Conservation (phyloP, 2,797 vertebrate species). For the Helostoma temminkii region DNA sequence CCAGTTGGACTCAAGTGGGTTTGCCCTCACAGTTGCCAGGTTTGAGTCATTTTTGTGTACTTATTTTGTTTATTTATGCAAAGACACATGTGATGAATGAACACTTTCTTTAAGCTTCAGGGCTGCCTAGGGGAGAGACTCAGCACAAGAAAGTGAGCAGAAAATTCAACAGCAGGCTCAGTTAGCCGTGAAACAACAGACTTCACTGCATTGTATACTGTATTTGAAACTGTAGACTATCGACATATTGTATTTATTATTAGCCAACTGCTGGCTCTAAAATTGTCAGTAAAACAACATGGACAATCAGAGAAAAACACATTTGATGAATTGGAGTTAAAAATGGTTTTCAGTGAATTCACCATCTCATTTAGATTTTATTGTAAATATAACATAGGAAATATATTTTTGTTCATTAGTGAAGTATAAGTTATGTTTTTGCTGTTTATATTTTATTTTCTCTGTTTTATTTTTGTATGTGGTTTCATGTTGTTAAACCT, state of each 20-base stretch:
- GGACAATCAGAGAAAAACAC: slow-evolving; percentile 90
- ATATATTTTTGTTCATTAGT: slow-evolving; percentile 98
- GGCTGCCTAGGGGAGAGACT: slow-evolving; percentile 87
- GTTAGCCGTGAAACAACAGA: slow-evolving; percentile 87
- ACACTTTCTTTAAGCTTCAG: slow-evolving; percentile 96
- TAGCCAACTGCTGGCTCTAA: slow-evolving; percentile 95
- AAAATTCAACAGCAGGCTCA: slow-evolving; percentile 86
- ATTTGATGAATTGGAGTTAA: slow-evolving; percentile 87
- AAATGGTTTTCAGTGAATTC: slow-evolving; percentile 85
- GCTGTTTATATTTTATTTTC: slow-evolving; percentile 81
- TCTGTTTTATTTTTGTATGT: slow-evolving; percentile 82
- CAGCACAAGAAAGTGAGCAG: slow-evolving; percentile 84
- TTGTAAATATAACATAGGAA: slow-evolving; percentile 99
- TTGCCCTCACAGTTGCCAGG: slow-evolving; percentile 93
- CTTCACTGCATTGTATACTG: slow-evolving; percentile 84
- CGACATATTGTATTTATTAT: slow-evolving; percentile 97
- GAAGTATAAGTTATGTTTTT: slow-evolving; percentile 97
- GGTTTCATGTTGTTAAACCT: slow-evolving; percentile 90
- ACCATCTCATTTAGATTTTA: slow-evolving; percentile 93
- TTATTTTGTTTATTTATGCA: slow-evolving; percentile 99
- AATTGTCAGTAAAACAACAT: slow-evolving; percentile 87
- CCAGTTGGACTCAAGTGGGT: slow-evolving; percentile 94
- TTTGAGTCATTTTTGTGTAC: slow-evolving; percentile 90
- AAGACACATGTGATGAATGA: slow-evolving; percentile 94
- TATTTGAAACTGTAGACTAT: slow-evolving; percentile 90